Conservation (phyloP, 1,140 invertebrate genomes). For the Drosophila sechellia region DNA sequence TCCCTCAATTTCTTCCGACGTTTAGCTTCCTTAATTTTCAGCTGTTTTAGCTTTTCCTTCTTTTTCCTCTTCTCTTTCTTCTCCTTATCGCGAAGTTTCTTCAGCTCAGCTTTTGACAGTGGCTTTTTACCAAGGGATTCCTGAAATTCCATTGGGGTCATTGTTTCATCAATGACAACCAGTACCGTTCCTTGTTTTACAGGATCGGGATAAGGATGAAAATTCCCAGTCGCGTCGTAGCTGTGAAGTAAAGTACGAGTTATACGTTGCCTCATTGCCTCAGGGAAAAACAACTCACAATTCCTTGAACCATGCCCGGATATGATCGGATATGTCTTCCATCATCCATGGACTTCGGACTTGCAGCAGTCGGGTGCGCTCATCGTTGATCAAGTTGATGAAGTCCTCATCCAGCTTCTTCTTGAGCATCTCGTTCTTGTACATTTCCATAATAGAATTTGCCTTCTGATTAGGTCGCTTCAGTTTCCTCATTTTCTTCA, state of each 20-base stretch:
- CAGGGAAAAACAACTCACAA: conserved; percentile 85
- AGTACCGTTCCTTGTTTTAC: conserved; percentile 86
- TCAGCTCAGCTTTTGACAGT: conserved; percentile 73
- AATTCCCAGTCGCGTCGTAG: conserved; percentile 85
- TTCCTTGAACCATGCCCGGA: conserved; percentile 88
- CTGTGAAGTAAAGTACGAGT: conserved; percentile 28
- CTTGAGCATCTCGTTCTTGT: conserved; percentile 82
- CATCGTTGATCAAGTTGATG: conserved; percentile 85
- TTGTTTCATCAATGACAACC: conserved; percentile 85
- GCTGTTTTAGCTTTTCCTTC: conserved; percentile 60
- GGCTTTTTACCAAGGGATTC: conserved; percentile 75
- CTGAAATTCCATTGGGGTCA: conserved; percentile 85
- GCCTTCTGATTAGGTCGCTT: conserved; percentile 37
- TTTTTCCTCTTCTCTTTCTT: conserved; percentile 53
- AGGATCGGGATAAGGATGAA: conserved; percentile 86
- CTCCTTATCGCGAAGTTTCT: conserved; percentile 62
- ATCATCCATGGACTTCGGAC: conserved; percentile 86
- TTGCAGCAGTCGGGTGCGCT: conserved; percentile 86
- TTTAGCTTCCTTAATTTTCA: conserved; percentile 74
- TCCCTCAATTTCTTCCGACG: conserved; percentile 69
- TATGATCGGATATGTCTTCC: conserved; percentile 89
- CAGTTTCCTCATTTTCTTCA: conserved; percentile 80
- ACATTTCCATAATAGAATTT: conserved; percentile 80
- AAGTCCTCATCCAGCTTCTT: conserved; percentile 84
- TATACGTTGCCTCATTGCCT: neutral